phyloP scores from a whole-genome alignment of 2,797 vertebrate genomes.

The Bradypodion pumilum region DNA sequence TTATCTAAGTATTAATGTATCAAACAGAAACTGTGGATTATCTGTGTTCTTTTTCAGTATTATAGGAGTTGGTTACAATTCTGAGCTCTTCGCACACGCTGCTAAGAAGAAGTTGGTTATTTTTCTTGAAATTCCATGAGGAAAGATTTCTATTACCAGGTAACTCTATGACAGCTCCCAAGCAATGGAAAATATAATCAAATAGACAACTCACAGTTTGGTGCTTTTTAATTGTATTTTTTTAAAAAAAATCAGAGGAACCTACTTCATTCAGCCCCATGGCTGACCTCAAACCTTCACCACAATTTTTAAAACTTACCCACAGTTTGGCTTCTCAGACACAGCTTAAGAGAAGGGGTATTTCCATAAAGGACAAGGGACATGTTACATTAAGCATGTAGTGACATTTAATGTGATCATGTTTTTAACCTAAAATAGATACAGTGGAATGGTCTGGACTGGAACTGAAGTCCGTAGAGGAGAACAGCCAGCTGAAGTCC shows the following conservation, averaged over 20 bases:
- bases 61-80: neutral
- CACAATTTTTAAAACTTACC: neutral
- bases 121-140: neutral
- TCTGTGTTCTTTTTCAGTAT: neutral
- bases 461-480: neutral
- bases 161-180: neutral
- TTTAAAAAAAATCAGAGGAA: neutral
- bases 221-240: neutral
- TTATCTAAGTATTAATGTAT: neutral
- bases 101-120: slow-evolving; percentile 4
- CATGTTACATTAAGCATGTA: neutral
- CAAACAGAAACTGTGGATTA: slow-evolving; percentile 16
- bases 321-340: neutral
- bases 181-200: neutral
- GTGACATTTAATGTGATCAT: neutral
- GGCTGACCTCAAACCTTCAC: neutral
- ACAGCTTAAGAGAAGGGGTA: neutral
- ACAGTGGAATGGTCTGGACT: neutral
- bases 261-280: neutral
- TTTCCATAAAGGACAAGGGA: neutral
- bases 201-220: neutral
- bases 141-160: neutral
- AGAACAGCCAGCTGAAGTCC: neutral
- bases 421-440: neutral
- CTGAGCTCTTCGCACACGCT: neutral